A percentile compares a stretch with the other conserved stretches of the same genome.
phyloP scores from a whole-genome alignment of 2,797 vertebrate genomes.

The Nannoperca australis region DNA sequence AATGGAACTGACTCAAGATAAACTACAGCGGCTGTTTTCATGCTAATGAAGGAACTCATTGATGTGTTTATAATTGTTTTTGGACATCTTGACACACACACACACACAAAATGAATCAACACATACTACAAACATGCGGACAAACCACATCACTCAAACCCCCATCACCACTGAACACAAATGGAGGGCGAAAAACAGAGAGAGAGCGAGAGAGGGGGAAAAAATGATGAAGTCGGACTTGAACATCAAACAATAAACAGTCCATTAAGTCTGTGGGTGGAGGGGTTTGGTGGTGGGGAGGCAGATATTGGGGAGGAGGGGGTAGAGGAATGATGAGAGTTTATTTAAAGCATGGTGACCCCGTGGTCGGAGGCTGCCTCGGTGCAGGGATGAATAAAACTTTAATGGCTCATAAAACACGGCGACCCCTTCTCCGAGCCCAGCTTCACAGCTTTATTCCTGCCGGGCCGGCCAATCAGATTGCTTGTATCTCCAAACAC shows the following conservation, averaged over 20 bases:
- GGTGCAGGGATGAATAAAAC: slow-evolving; percentile 98
- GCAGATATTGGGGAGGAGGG: slow-evolving; percentile 67
- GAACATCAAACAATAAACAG: slow-evolving; percentile 92
- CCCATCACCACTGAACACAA: slow-evolving; percentile 62
- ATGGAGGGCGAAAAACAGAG: slow-evolving; percentile 48
- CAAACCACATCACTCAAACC: slow-evolving; percentile 69
- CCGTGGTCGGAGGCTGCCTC: slow-evolving; percentile 94
- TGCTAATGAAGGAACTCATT: not conserved
- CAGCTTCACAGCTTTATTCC: slow-evolving; percentile 63
- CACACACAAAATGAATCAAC: slow-evolving; percentile 51
- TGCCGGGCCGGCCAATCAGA: slow-evolving; percentile 72
- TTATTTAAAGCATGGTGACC: slow-evolving; percentile 99
- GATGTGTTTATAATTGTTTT: not conserved
- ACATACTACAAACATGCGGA: slow-evolving; percentile 55
- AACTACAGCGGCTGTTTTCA: not conserved
- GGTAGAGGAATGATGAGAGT: slow-evolving; percentile 92
- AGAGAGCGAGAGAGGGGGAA: slow-evolving; percentile 58
- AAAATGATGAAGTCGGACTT: slow-evolving; percentile 84
- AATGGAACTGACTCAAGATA: not conserved
- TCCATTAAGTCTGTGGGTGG: slow-evolving; percentile 86
- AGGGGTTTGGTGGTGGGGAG: slow-evolving; percentile 29
- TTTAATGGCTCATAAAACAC: slow-evolving; percentile 99
- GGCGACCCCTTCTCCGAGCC: slow-evolving; percentile 85
- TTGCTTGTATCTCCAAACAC: slow-evolving; percentile 65
- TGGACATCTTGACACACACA: slow-evolving; percentile 24